Evolutionary conservation across 2,888 invertebrate species (phyloP).

Genomic region (Lasioglossum malachurum): DNA sequence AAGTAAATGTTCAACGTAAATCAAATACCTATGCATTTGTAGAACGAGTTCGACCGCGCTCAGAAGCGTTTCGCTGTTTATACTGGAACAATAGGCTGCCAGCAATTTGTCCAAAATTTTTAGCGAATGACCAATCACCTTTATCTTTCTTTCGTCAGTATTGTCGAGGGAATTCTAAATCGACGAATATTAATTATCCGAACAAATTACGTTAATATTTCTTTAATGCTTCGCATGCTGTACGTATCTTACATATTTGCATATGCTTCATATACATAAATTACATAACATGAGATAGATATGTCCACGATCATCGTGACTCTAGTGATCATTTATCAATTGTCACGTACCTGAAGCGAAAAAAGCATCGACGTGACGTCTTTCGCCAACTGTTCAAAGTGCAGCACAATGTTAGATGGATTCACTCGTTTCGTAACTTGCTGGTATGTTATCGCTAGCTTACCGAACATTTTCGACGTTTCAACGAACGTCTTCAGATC

Average conservation of each 20-base stretch:
- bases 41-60: slow-evolving; percentile 70
- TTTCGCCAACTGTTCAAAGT: slow-evolving; percentile 68
- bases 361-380: slow-evolving; percentile 60
- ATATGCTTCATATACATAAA: too few relatives aligned
- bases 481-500: slow-evolving; percentile 78
- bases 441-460: slow-evolving; percentile 69
- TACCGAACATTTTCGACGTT: slow-evolving; percentile 79
- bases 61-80: slow-evolving; percentile 67
- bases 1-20: background rate
- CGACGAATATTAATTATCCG: slow-evolving; percentile 2
- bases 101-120: slow-evolving; percentile 78
- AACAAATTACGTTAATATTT: background rate
- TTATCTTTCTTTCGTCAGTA: slow-evolving; percentile 71
- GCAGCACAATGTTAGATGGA: slow-evolving; percentile 54
- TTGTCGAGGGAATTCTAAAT: slow-evolving; percentile 66
- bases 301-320: background rate
- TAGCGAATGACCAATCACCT: slow-evolving; percentile 73
- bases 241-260: background rate
- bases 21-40: slow-evolving; percentile 65
- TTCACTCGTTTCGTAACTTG: slow-evolving; percentile 60
- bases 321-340: background rate
- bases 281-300: background rate
- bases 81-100: slow-evolving; percentile 68
- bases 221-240: background rate
- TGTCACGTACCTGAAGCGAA: slow-evolving; percentile 62